Evolutionary conservation across 2,888 invertebrate species (phyloP).

Genomic region (Tribolium freemani): DNA sequence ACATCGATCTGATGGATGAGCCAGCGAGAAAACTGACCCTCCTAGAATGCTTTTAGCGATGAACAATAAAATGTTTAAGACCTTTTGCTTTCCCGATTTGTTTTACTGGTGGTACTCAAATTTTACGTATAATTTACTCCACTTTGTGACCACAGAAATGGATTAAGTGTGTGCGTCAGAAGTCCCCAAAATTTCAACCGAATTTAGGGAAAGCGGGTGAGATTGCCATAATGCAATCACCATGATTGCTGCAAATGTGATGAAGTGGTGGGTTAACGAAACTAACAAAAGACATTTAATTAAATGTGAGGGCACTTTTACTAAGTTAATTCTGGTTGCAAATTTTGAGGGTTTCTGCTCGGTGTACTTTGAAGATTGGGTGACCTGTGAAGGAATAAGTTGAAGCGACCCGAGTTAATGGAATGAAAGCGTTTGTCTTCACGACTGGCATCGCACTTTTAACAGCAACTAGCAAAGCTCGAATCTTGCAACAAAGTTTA

Average conservation of each 20-base stretch:
- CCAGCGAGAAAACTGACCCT: slow-evolving; percentile 23
- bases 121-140: slow-evolving; percentile 33
- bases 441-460: slow-evolving; percentile 36
- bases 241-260: neutral
- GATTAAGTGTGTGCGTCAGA: slow-evolving; percentile 12
- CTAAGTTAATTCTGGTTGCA: neutral
- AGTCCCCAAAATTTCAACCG: slow-evolving; percentile 9
- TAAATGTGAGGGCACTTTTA: neutral
- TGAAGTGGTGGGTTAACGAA: neutral
- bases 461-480: too few relatives aligned
- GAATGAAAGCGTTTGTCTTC: slow-evolving; percentile 51
- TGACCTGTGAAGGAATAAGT: slow-evolving; percentile 49
- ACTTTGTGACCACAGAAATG: slow-evolving; percentile 11
- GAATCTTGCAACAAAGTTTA: neutral
- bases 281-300: neutral
- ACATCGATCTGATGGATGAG: slow-evolving; percentile 32
- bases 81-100: slow-evolving; percentile 16
- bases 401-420: slow-evolving; percentile 47
- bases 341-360: slow-evolving; percentile 43
- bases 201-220: neutral
- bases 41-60: slow-evolving; percentile 22
- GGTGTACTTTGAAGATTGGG: slow-evolving; percentile 51
- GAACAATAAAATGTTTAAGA: slow-evolving; percentile 23
- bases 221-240: slow-evolving; percentile 4
- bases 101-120: slow-evolving; percentile 29